Evolutionary conservation across 2,797 vertebrate genomes (phyloP).

Genomic region (Gymnocypris eckloni): DNA sequence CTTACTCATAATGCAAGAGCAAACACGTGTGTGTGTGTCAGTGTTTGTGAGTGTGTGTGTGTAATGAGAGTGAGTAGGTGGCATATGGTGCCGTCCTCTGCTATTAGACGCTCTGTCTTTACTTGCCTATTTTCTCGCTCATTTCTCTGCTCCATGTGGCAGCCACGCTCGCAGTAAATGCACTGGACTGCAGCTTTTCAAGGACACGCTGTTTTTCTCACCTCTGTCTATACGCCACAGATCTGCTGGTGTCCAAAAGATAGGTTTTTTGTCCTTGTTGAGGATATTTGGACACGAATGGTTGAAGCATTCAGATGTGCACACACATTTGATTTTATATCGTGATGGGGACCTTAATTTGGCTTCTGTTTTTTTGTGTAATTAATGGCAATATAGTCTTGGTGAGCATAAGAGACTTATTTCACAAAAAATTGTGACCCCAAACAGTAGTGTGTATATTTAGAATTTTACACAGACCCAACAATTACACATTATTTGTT

Average conservation of each 20-base stretch:
- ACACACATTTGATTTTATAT: background rate
- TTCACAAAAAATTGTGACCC: background rate
- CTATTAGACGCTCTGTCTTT: constrained; percentile 57
- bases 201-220: constrained; percentile 49
- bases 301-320: background rate
- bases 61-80: constrained; percentile 46
- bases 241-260: constrained; percentile 1
- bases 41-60: constrained; percentile 17
- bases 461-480: background rate
- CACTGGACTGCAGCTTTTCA: constrained; percentile 59
- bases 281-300: background rate
- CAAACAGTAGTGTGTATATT: background rate
- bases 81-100: constrained; percentile 57
- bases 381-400: background rate
- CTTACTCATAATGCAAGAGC: background rate
- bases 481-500: background rate
- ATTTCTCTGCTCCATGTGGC: constrained; percentile 50
- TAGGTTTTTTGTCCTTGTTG: background rate
- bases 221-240: constrained; percentile 17
- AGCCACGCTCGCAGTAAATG: constrained; percentile 36
- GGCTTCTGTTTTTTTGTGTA: background rate
- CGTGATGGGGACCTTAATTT: background rate
- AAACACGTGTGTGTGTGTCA: background rate
- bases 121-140: constrained; percentile 52
- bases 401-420: background rate